Percentiles rank a stretch among this genome's conserved stretches.
Conservation (phyloP, 2,797 vertebrate species). For the Hypotaenidia okinawae region DNA sequence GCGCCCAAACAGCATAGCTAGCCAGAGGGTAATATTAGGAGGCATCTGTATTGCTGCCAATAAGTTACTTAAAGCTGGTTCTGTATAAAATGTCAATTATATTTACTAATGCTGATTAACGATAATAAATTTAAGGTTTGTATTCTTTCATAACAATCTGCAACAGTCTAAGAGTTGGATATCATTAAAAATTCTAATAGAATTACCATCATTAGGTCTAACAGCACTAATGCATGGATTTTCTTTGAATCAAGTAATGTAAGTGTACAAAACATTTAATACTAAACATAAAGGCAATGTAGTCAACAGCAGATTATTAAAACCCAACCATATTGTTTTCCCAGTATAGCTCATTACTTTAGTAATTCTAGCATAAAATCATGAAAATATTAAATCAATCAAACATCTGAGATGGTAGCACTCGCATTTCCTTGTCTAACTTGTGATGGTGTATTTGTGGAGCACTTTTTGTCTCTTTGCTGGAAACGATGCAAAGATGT, state of each 20-base stretch:
- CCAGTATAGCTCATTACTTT: not conserved
- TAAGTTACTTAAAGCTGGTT: slow-evolving; percentile 71
- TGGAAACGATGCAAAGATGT: not conserved
- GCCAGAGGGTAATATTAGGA: slow-evolving; percentile 64
- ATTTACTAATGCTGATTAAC: slow-evolving; percentile 69
- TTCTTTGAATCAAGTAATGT: not conserved
- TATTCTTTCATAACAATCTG: slow-evolving; percentile 25
- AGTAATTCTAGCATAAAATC: not conserved
- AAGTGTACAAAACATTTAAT: not conserved
- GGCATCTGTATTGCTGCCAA: slow-evolving; percentile 58
- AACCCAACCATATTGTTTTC: not conserved
- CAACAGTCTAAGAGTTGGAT: not conserved
- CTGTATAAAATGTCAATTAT: slow-evolving; percentile 67
- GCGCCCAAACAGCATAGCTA: slow-evolving; percentile 30
- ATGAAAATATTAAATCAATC: not conserved
- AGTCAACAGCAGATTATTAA: not conserved
- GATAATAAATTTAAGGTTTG: slow-evolving; percentile 40
- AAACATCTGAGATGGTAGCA: not conserved
- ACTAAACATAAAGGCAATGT: not conserved
- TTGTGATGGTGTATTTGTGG: not conserved
- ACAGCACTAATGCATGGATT: not conserved
- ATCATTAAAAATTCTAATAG: not conserved
- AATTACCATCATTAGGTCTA: not conserved
- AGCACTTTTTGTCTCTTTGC: not conserved
- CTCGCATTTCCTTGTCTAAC: not conserved